Evolutionary conservation across 2,113 vertebrate species (phyloP).

Genomic region (Vulpes lagopus): DNA sequence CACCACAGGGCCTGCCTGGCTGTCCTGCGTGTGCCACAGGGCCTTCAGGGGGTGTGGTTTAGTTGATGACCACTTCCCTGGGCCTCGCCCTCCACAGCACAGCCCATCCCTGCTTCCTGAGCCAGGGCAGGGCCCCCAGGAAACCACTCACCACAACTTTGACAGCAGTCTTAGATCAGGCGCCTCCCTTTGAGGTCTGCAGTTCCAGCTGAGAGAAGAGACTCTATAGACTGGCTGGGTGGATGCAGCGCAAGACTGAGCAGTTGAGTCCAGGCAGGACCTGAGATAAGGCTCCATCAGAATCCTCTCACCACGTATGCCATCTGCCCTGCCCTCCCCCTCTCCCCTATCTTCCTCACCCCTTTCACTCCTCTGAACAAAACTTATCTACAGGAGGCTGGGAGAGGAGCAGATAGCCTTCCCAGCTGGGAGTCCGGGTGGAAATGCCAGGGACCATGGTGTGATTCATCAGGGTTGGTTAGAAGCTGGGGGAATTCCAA

Average conservation of each 20-base stretch:
- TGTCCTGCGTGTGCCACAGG: not conserved
- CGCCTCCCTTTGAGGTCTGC: conserved; percentile 8
- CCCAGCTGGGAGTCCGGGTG: not conserved
- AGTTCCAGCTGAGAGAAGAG: conserved; percentile 1
- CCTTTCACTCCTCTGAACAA: not conserved
- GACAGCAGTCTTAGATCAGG: conserved; percentile 47
- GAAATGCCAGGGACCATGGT: not conserved
- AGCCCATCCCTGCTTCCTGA: conserved; percentile 60
- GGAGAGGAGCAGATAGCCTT: not conserved
- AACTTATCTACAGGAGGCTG: not conserved
- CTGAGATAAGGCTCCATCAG: not conserved
- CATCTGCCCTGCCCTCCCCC: not conserved
- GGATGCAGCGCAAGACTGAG: not conserved
- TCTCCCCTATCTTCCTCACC: not conserved
- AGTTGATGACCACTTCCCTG: conserved; percentile 53
- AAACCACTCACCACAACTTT: conserved; percentile 63
- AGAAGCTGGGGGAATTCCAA: conserved; percentile 51
- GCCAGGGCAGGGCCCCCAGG: conserved; percentile 67
- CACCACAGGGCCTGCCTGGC: not conserved
- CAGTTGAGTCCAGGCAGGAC: not conserved
- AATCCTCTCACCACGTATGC: not conserved
- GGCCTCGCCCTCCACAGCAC: not conserved
- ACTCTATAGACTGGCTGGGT: not conserved
- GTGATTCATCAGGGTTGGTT: conserved; percentile 46
- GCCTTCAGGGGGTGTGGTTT: not conserved